These are phyloP conservation scores for Arnoldichthys spilopterus DNA, from an alignment of 2,797 vertebrate species.

Conservation along the genomic window DNA sequence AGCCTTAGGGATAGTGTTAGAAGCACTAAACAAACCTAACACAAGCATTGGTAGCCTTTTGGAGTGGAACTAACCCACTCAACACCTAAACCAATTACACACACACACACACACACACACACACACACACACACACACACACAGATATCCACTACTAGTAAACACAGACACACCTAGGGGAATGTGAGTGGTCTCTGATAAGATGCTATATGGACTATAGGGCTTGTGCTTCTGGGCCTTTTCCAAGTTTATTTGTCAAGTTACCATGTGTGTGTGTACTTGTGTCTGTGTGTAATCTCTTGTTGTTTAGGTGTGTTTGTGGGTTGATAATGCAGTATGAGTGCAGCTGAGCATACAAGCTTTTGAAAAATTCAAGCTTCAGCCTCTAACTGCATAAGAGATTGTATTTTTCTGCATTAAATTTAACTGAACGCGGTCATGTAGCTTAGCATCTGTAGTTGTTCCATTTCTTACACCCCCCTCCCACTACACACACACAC, in stretches of 20 bases:
- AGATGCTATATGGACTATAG: conserved; percentile 70
- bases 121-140: conserved; percentile 20
- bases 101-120: conserved; percentile 28
- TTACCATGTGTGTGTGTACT: neutral
- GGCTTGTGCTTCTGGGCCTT: neutral
- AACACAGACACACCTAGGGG: neutral
- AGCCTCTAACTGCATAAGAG: conserved; percentile 42
- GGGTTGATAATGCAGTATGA: conserved; percentile 27
- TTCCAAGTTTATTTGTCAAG: neutral
- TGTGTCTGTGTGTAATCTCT: conserved; percentile 49
- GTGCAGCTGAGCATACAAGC: conserved; percentile 17
- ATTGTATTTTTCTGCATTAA: conserved; percentile 20
- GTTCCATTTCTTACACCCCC: neutral
- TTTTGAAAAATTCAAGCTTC: conserved; percentile 16
- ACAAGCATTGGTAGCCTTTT: conserved; percentile 25
- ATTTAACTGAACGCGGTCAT: conserved; percentile 25
- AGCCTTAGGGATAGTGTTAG: conserved; percentile 31
- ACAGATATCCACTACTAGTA: conserved; percentile 33
- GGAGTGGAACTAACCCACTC: conserved; percentile 43
- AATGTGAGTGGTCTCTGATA: conserved; percentile 63
- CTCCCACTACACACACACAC: neutral
- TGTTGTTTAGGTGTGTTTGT: conserved; percentile 26
- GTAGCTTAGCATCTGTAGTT: conserved; percentile 7
- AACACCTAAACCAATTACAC: conserved; percentile 42
- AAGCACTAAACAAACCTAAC: conserved; percentile 36